Evolutionary conservation across 2,888 invertebrate species (phyloP).

Genomic region (Rugalucina vietnamica): DNA sequence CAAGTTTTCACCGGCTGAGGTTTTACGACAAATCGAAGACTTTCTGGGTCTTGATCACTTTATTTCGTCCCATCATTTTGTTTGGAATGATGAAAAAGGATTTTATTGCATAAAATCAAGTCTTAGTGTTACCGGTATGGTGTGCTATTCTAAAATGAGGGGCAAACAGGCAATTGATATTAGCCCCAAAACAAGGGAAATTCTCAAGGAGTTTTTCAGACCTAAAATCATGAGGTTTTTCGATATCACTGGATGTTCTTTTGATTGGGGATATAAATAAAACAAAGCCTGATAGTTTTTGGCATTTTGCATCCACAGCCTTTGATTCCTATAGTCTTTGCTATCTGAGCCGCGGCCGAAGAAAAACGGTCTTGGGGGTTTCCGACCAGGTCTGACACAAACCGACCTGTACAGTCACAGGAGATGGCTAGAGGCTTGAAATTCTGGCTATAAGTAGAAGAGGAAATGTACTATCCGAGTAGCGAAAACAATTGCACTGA

Average conservation of each 20-base stretch:
- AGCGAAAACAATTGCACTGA: too few species aligned
- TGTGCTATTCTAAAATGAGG: constrained; percentile 95
- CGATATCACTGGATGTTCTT: constrained; percentile 94
- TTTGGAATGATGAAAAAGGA: constrained; percentile 97
- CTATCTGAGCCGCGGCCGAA: too few species aligned
- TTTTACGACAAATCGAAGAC: constrained; percentile 73
- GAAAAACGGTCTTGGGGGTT: too few species aligned
- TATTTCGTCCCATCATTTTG: constrained; percentile 90
- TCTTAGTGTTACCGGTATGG: constrained; percentile 86
- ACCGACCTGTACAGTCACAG: too few species aligned
- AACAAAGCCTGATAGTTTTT: too few species aligned
- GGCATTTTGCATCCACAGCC: too few species aligned
- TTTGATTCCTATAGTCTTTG: too few species aligned
- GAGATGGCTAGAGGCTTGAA: too few species aligned
- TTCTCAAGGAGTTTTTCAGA: constrained; percentile 77
- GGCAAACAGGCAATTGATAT: constrained; percentile 94
- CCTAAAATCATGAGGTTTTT: constrained; percentile 84
- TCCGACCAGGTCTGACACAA: too few species aligned
- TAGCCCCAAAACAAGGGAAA: constrained; percentile 87
- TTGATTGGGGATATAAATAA: too few species aligned
- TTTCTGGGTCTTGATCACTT: constrained; percentile 75
- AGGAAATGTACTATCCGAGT: too few species aligned
- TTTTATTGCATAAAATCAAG: constrained; percentile 91
- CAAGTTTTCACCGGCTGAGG: constrained; percentile 69
- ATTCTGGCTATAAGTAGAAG: too few species aligned